Evolutionary conservation across 1,140 invertebrate species (phyloP).

Genomic region (Drosophila ananassae): DNA sequence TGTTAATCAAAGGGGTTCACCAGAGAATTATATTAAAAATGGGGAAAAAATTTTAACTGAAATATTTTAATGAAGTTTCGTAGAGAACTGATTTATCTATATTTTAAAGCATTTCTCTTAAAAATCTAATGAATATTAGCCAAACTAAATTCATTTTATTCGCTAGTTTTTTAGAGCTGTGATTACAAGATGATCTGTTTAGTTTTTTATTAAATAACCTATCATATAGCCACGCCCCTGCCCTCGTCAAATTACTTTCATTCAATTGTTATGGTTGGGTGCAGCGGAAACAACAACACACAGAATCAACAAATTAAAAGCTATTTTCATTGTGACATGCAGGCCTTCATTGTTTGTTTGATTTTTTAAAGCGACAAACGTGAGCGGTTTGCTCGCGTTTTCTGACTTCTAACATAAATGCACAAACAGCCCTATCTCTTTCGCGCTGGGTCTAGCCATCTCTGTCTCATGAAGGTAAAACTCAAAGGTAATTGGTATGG

Average conservation of each 20-base stretch:
- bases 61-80: too few species aligned
- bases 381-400: slow-evolving; percentile 13
- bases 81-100: too few species aligned
- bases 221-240: slow-evolving; percentile 13
- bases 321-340: slow-evolving; percentile 44
- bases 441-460: not conserved
- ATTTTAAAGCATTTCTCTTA: too few species aligned
- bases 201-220: slow-evolving; percentile 12
- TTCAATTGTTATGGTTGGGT: slow-evolving; percentile 42
- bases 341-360: slow-evolving; percentile 33
- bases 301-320: slow-evolving; percentile 22
- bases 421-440: slow-evolving; percentile 3
- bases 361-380: slow-evolving; percentile 25
- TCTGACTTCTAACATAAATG: slow-evolving; percentile 10
- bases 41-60: too few species aligned
- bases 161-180: not conserved
- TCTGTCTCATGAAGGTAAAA: slow-evolving; percentile 19
- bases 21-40: too few species aligned
- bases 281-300: slow-evolving; percentile 25
- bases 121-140: too few species aligned
- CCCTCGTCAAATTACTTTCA: slow-evolving; percentile 19
- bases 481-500: slow-evolving; percentile 29
- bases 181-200: not conserved
- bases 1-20: not conserved
- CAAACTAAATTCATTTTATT: too few species aligned